Conservation (phyloP, 2,797 vertebrate species). For the Malacoraja senta region DNA sequence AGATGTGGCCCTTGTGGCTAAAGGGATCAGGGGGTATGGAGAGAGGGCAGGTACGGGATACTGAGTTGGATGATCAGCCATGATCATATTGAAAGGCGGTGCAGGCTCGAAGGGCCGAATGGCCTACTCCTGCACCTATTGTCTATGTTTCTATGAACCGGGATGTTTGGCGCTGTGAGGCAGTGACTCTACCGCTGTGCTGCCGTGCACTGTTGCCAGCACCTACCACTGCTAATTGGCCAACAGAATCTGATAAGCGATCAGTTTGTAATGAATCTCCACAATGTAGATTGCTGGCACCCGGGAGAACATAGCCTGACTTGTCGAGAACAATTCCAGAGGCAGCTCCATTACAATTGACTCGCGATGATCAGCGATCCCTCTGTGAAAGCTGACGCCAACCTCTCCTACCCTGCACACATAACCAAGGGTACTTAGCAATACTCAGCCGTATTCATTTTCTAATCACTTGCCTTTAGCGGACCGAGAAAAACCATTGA, state of each 20-base stretch:
- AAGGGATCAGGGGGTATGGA: too few relatives aligned
- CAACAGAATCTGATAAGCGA: not conserved
- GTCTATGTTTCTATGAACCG: too few relatives aligned
- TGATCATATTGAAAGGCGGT: too few relatives aligned
- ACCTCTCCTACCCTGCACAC: not conserved
- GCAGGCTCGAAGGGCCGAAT: too few relatives aligned
- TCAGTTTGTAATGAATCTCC: not conserved
- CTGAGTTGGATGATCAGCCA: too few relatives aligned
- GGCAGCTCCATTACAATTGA: not conserved
- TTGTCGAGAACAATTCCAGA: not conserved
- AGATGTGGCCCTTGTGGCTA: too few relatives aligned
- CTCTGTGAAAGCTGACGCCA: not conserved
- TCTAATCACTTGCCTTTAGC: constrained; percentile 11
- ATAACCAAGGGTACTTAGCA: not conserved
- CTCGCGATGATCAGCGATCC: not conserved
- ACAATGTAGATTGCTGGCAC: not conserved
- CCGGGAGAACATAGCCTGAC: not conserved
- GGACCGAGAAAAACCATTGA: not conserved
- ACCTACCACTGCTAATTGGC: not conserved
- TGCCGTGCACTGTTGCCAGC: too few relatives aligned
- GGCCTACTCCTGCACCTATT: too few relatives aligned
- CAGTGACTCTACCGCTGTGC: too few relatives aligned
- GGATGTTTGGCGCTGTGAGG: too few relatives aligned
- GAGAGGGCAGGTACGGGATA: too few relatives aligned
- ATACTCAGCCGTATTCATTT: not conserved